phyloP scores from a whole-genome alignment of 1,140 invertebrate genomes.

The Aphelinus atriplicis region DNA sequence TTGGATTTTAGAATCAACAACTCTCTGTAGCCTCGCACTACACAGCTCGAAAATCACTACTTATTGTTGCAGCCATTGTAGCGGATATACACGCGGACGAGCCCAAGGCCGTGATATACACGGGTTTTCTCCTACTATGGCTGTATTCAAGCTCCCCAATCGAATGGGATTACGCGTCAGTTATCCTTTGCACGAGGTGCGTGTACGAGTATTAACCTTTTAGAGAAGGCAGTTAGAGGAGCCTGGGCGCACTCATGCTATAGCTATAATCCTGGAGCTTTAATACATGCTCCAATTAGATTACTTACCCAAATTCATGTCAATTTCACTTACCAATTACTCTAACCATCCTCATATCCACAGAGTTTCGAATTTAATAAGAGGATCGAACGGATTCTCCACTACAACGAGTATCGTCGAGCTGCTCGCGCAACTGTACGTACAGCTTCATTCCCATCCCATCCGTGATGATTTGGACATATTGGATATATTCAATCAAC shows the following conservation, averaged over 20 bases:
- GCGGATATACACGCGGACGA: not conserved
- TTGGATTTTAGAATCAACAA: too few species aligned
- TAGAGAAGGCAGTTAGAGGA: not conserved
- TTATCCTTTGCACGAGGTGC: constrained; percentile 3
- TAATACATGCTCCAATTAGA: constrained; percentile 11
- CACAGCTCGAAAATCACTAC: not conserved
- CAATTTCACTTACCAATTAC: not conserved
- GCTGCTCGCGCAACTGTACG: too few species aligned
- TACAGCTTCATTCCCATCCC: too few species aligned
- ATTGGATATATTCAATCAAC: too few species aligned
- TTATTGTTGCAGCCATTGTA: too few species aligned
- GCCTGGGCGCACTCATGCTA: not conserved
- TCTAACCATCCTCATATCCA: not conserved
- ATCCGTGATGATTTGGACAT: too few species aligned
- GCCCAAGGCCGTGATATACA: not conserved
- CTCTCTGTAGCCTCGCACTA: too few species aligned
- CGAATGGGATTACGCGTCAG: constrained; percentile 4
- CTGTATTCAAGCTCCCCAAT: not conserved
- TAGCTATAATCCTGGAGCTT: not conserved
- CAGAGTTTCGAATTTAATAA: not conserved
- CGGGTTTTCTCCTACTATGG: not conserved
- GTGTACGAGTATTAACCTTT: constrained; percentile 3
- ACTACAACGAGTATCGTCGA: too few species aligned
- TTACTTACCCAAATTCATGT: constrained; percentile 12
- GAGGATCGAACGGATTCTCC: not conserved